Conservation (phyloP, 2,888 invertebrate species). For the Carabus problematicus region DNA sequence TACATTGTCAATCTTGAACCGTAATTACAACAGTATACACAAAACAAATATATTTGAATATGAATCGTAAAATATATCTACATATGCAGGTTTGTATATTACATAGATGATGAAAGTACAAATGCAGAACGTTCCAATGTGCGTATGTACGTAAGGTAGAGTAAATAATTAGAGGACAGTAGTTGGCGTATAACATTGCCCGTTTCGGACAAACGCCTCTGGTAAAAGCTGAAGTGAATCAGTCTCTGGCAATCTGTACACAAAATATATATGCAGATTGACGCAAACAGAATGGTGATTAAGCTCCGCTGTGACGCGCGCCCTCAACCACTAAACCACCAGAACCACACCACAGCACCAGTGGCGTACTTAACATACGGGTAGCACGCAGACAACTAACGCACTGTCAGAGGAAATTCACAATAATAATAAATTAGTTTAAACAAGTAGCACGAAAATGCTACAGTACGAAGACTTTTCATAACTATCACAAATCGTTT, state of each 20-base stretch:
- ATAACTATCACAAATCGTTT: no score
- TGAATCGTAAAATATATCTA: no score
- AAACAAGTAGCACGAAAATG: no score
- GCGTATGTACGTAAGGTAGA: neutral
- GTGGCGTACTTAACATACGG: neutral
- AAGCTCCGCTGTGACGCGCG: neutral
- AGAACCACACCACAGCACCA: neutral
- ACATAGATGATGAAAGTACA: no score
- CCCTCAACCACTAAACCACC: neutral
- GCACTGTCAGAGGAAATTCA: neutral
- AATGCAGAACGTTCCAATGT: no score
- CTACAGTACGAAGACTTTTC: no score
- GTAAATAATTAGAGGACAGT: constrained; percentile 8
- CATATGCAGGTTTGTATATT: no score
- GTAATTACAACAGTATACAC: no score
- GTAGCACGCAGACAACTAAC: neutral
- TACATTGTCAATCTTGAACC: no score
- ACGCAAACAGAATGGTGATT: neutral
- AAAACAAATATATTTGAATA: no score
- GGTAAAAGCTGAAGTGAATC: constrained; percentile 10
- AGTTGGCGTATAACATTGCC: neutral
- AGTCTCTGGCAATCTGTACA: constrained; percentile 3
- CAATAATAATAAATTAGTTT: constrained; percentile 10
- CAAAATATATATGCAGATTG: constrained; percentile 9
- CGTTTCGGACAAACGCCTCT: constrained; percentile 6